Conservation (phyloP, 2,113 vertebrate genomes). For the Oncorhynchus nerka region DNA sequence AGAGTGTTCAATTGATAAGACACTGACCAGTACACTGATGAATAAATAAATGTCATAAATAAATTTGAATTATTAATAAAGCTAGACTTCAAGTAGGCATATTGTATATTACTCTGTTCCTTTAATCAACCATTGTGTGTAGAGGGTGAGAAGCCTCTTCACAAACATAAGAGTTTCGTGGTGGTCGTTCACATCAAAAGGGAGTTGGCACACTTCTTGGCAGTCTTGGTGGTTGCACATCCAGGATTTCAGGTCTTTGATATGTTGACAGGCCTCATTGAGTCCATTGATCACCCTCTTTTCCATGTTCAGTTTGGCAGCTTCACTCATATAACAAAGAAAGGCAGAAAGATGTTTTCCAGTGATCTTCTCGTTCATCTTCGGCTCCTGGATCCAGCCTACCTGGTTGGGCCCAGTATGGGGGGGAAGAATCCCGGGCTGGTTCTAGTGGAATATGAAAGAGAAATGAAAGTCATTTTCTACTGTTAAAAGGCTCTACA, state of each 20-base stretch:
- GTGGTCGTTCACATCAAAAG: not conserved
- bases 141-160: slow-evolving; percentile 14
- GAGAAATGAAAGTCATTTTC: too few species aligned
- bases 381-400: not conserved
- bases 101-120: not conserved
- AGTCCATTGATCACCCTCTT: accelerated
- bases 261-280: accelerated
- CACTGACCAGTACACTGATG: not conserved
- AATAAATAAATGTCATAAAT: not conserved
- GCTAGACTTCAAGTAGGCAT: not conserved
- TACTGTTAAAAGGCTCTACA: too few species aligned
- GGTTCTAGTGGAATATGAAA: not conserved
- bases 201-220: not conserved
- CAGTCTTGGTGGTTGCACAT: too few species aligned
- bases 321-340: not conserved
- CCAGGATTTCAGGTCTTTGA: accelerated
- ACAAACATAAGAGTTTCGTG: not conserved
- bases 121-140: not conserved
- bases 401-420: not conserved
- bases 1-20: not conserved
- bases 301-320: not conserved
- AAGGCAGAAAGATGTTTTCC: not conserved
- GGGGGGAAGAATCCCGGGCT: not conserved
- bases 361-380: not conserved
- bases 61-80: slow-evolving; percentile 4